Evolutionary conservation across 2,888 invertebrate genomes (phyloP), one percentile per base, ranked within the genome.

Genomic region (Troilus luridus): DNA sequence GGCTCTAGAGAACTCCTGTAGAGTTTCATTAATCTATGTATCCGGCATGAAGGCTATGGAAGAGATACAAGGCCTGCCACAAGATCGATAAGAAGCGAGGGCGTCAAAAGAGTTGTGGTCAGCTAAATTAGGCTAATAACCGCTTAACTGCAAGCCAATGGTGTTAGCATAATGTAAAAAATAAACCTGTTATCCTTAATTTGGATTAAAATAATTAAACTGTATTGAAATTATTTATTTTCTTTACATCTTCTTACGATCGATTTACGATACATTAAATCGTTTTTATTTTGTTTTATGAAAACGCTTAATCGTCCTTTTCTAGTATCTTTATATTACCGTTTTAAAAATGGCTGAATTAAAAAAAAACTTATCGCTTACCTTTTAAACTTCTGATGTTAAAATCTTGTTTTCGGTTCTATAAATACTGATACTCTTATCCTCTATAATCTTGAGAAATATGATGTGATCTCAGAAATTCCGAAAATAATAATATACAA

Each of bases 101-200:
- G 72, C 72, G 72, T 77, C 24, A 21, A 72, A 72, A 72, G 72
- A 72, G 72, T 72, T 27, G 72, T 72, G 72, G 72, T 27, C 72
- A 72, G 72, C 27, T 14, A 6, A 1, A 27, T 72, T 24, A 27
- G 5, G 72, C 17, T 6, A 17, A 41, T 41, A 10, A 77, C 72
- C 72, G 27, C 72, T 1, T 8, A 2, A 27, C 7, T 12, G 6
- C 14, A 24, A 24, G 11, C 5, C 2, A 77, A 77, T 41, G 12
- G 24, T 27, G 6, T 0, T 67, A 67, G 12, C 5, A 17, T 6
- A 67, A 24, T n/a, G 64, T n/a, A 11, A 64, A n/a, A 64, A 60
- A n/a, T 0, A n/a, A 62, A 21, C 10, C 0, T 8, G 21, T 62
- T 21, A 62, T 21, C 19, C 19, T 19, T 62, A 21, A 62, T 62